Percentiles rank a stretch among this genome's conserved stretches.
Evolutionary conservation across 2,888 invertebrate genomes (phyloP).

Genomic region (Muschampia plurimacula): DNA sequence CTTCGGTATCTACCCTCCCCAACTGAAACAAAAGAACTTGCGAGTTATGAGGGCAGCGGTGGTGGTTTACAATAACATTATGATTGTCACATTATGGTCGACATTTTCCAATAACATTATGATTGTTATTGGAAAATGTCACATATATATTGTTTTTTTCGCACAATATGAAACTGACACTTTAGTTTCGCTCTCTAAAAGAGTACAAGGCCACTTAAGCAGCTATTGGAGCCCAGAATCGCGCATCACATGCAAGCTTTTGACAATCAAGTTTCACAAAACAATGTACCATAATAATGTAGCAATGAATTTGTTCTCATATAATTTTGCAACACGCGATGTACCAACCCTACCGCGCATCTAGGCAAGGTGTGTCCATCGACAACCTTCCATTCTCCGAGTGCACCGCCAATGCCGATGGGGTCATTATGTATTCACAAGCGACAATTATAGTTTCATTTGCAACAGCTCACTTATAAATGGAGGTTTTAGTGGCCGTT

Average conservation of each 20-base stretch:
- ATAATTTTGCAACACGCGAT: slow-evolving; percentile 36
- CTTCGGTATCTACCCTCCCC: no score
- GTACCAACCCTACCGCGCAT: slow-evolving; percentile 50
- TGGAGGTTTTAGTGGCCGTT: slow-evolving; percentile 31
- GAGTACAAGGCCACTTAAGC: not conserved
- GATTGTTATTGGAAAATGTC: not conserved
- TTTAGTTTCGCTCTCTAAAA: not conserved
- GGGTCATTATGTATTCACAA: slow-evolving; percentile 70
- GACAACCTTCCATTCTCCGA: slow-evolving; percentile 79
- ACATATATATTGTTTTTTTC: not conserved
- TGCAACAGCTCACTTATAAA: slow-evolving; percentile 36
- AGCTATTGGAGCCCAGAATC: not conserved
- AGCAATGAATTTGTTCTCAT: not conserved
- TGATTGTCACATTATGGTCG: no score
- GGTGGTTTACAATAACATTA: no score
- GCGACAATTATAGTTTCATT: slow-evolving; percentile 49
- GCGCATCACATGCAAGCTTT: not conserved
- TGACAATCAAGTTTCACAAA: not conserved
- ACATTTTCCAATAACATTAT: no score
- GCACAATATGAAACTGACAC: not conserved
- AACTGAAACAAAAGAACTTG: no score
- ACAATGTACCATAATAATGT: not conserved
- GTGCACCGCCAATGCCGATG: slow-evolving; percentile 72
- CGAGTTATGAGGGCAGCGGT: no score
- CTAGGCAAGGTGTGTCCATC: slow-evolving; percentile 69